Percentiles rank a stretch among this genome's conserved stretches.
Conservation (phyloP, 2,113 vertebrate genomes). For the Planiliza haematocheilus region DNA sequence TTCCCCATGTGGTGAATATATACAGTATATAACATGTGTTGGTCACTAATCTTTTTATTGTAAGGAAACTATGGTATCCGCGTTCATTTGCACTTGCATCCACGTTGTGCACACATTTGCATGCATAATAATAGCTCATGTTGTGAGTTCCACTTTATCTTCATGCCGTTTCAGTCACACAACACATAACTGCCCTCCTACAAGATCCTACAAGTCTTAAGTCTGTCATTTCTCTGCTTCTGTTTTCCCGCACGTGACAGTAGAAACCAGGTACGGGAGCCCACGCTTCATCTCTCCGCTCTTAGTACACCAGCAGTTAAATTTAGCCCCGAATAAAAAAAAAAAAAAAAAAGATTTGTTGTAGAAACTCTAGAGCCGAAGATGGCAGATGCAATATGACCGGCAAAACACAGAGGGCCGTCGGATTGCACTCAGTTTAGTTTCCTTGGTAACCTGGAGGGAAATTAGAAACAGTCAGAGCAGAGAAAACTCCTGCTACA, state of each 20-base stretch:
- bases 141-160: neutral
- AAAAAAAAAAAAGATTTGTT: constrained; percentile 51
- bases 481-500: constrained; percentile 35
- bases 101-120: no score
- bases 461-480: constrained; percentile 52
- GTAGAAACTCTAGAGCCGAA: constrained; percentile 55
- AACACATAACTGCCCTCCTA: neutral
- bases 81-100: no score
- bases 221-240: neutral
- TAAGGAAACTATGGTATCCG: no score
- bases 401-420: constrained; percentile 36
- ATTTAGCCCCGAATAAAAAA: constrained; percentile 58
- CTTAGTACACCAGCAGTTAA: constrained; percentile 50
- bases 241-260: constrained; percentile 24
- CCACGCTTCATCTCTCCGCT: constrained; percentile 44
- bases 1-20: no score
- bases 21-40: no score
- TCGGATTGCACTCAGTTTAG: constrained; percentile 30
- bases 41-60: no score
- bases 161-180: neutral
- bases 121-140: no score
- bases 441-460: constrained; percentile 70
- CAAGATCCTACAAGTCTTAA: neutral
- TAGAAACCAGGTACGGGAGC: constrained; percentile 38
- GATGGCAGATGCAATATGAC: constrained; percentile 65